Evolutionary conservation across 2,888 invertebrate genomes (phyloP), one percentile per base, ranked within the genome.

Genomic region (Tricholauxania praeusta): DNA sequence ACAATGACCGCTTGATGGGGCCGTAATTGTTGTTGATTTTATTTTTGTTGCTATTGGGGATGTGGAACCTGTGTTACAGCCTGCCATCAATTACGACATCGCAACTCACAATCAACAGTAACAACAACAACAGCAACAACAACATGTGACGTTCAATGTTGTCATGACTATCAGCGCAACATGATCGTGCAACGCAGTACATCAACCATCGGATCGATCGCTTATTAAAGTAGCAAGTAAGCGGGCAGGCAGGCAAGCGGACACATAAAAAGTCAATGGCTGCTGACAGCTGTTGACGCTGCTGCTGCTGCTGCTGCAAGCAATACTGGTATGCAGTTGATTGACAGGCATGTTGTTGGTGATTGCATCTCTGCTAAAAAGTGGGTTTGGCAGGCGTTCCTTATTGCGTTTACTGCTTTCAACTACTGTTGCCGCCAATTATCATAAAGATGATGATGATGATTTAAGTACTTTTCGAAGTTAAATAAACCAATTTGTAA

Each of bases 51-150:
- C 53, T 65, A 49, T 67, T 70, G 64, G 12, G 63, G 64, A 62
- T 72, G 64, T 39, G 67, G 17, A 67, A 47, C 67, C 39, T 19
- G 39, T 66, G 39, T 39, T 39, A 39, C 39, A 39, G 39, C 39
- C 39, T 66, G 14, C 63, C 77, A 71, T 75, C 74, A 63, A 57
- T 67, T 67, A 73, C 75, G 64, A 15, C 55, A 67, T 67, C 55
- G 47, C 74, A 72, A 65, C 75, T 62, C 67, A 52, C 72, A 76
- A 73, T 62, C 77, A 72, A 49, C 60, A 53, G 51, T 75, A 74
- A 12, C n/a, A n/a, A 55, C n/a, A 55, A n/a, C 39, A 28, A 60
- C 60, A 60, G 15, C 17, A 39, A 39, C 39, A 39, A 39, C 8
- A 39, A 7, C 7, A 39, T 39, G 39, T 39, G 39, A 39, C 39